A percentile compares a stretch with the other conserved stretches of the same genome.
Conservation (phyloP, 2,888 invertebrate genomes). For the Acleris emargana region DNA sequence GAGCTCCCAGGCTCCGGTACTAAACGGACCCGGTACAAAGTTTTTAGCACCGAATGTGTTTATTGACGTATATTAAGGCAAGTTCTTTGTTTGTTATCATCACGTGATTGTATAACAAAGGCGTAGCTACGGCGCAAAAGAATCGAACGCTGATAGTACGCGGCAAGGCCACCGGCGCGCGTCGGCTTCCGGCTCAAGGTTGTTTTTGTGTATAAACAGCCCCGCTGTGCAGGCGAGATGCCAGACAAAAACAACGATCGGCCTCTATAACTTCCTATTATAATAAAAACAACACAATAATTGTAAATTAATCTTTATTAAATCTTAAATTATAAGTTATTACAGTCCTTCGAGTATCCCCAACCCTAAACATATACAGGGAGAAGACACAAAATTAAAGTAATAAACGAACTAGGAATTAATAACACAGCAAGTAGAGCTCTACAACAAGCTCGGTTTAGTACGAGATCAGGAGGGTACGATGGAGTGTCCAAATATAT, state of each 20-base stretch:
- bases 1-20: no score
- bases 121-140: slow-evolving; percentile 48
- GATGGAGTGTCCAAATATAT: slow-evolving; percentile 64
- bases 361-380: slow-evolving; percentile 38
- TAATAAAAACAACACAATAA: slow-evolving; percentile 52
- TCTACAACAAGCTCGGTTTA: slow-evolving; percentile 76
- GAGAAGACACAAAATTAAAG: slow-evolving; percentile 64
- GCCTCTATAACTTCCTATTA: slow-evolving; percentile 43
- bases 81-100: slow-evolving; percentile 27
- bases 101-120: slow-evolving; percentile 15
- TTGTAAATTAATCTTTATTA: slow-evolving; percentile 61
- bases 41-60: no score
- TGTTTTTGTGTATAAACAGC: slow-evolving; percentile 80
- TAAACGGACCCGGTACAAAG: no score
- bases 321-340: slow-evolving; percentile 76
- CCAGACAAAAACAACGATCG: slow-evolving; percentile 46
- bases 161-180: slow-evolving; percentile 49
- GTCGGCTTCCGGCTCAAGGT: slow-evolving; percentile 62
- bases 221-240: slow-evolving; percentile 38
- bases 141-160: slow-evolving; percentile 45
- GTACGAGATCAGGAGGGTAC: slow-evolving; percentile 78
- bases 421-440: slow-evolving; percentile 79
- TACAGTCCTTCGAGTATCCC: slow-evolving; percentile 67
- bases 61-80: background rate
- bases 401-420: slow-evolving; percentile 76